These are phyloP conservation scores for Uropetala carovei DNA, from an alignment of 2,888 invertebrate genomes.

Conservation along the genomic window DNA sequence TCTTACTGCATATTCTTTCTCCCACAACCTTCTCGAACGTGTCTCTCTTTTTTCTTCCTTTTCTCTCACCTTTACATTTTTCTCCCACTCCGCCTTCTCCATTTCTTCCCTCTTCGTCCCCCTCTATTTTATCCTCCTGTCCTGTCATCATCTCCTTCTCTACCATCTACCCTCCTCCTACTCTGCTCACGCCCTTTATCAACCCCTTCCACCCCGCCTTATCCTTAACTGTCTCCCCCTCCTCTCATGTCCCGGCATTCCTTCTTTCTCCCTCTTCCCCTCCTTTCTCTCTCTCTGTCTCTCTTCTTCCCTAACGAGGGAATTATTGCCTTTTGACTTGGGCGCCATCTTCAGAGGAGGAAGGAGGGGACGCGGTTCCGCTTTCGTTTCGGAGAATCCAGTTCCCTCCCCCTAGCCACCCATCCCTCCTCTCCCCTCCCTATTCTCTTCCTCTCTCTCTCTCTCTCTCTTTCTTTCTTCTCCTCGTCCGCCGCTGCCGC, in stretches of 20 bases:
- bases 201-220: neutral
- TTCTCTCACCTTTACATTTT: neutral
- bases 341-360: slow-evolving; percentile 2
- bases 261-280: too few relatives aligned
- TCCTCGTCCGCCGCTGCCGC: neutral
- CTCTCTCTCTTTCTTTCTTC: neutral
- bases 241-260: neutral
- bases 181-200: neutral
- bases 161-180: neutral
- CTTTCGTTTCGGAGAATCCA: slow-evolving; percentile 13
- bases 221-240: neutral
- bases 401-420: too few relatives aligned
- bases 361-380: neutral
- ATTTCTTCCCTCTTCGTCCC: neutral
- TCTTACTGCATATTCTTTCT: too few relatives aligned
- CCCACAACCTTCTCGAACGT: neutral
- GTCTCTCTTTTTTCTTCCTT: neutral
- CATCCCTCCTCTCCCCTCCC: neutral
- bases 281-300: neutral
- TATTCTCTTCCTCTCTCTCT: neutral
- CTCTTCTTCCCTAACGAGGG: slow-evolving; percentile 40
- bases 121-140: neutral
- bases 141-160: neutral
- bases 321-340: slow-evolving; percentile 58
- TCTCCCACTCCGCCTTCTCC: neutral